Percentiles rank a stretch among this genome's conserved stretches.
Conservation (phyloP, 2,113 vertebrate species). For the Erythrocercus mccallii region DNA sequence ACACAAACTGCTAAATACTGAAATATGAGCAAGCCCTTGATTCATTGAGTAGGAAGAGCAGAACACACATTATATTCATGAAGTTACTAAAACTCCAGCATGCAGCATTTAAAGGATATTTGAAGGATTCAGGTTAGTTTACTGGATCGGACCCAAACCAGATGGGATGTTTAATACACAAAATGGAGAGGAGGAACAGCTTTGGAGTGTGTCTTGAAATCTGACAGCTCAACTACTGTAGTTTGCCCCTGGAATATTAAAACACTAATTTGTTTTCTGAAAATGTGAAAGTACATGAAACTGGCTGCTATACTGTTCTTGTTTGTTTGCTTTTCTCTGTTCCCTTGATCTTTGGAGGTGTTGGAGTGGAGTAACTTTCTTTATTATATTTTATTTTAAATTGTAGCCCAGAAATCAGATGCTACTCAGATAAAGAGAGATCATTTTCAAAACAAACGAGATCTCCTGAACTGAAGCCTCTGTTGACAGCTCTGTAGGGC, state of each 20-base stretch:
- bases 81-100: not conserved
- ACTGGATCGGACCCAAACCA: not conserved
- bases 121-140: not conserved
- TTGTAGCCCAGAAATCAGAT: not conserved
- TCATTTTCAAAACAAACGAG: not conserved
- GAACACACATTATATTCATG: not conserved
- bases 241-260: conserved; percentile 6
- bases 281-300: not conserved
- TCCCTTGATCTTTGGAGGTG: not conserved
- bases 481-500: not conserved
- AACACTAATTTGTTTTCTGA: not conserved
- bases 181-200: not conserved
- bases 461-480: not conserved
- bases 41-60: not conserved
- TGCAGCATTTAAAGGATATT: not conserved
- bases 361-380: not conserved
- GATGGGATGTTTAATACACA: not conserved
- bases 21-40: not conserved
- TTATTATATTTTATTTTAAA: not conserved
- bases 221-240: not conserved
- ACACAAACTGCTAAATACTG: not conserved
- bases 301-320: not conserved
- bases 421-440: not conserved
- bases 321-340: not conserved
- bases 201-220: not conserved